A percentile compares a stretch with the other conserved stretches of the same genome.
Evolutionary conservation across 2,797 vertebrate species (phyloP).

Genomic region (Sciurus vulgaris): DNA sequence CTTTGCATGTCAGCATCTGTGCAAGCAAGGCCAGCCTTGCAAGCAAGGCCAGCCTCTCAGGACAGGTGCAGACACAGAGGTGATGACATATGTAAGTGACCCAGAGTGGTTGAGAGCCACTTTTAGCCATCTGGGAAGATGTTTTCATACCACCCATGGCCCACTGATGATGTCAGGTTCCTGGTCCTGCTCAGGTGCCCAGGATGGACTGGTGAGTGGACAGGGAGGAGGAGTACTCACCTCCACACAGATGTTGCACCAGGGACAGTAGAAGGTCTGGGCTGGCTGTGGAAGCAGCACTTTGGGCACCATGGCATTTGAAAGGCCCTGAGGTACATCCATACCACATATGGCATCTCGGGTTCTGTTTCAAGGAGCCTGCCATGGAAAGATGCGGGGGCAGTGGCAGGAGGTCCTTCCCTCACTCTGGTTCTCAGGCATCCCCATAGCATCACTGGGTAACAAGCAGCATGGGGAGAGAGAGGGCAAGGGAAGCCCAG

Average conservation of each 20-base stretch:
- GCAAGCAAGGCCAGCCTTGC: background rate
- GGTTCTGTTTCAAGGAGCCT: constrained; percentile 74
- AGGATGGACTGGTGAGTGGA: too few relatives aligned
- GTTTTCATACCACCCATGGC: background rate
- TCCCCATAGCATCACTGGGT: background rate
- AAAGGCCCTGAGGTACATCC: constrained; percentile 72
- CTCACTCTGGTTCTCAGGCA: background rate
- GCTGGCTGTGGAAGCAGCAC: constrained; percentile 78
- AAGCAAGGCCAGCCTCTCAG: background rate
- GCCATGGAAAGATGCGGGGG: background rate
- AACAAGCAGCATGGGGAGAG: background rate
- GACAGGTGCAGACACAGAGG: background rate
- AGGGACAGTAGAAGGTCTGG: constrained; percentile 79
- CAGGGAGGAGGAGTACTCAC: constrained; percentile 53
- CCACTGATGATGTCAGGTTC: background rate
- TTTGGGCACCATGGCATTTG: constrained; percentile 77
- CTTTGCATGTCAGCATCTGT: too few relatives aligned
- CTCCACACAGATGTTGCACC: constrained; percentile 84
- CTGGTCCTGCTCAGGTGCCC: too few relatives aligned
- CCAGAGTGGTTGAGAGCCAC: background rate
- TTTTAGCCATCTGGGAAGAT: background rate
- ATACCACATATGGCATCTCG: constrained; percentile 44
- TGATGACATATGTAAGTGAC: background rate
- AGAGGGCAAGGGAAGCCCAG: background rate
- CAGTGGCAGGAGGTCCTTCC: background rate